phyloP scores from a whole-genome alignment of 1,140 invertebrate genomes.

The Eriosoma lanigerum region DNA sequence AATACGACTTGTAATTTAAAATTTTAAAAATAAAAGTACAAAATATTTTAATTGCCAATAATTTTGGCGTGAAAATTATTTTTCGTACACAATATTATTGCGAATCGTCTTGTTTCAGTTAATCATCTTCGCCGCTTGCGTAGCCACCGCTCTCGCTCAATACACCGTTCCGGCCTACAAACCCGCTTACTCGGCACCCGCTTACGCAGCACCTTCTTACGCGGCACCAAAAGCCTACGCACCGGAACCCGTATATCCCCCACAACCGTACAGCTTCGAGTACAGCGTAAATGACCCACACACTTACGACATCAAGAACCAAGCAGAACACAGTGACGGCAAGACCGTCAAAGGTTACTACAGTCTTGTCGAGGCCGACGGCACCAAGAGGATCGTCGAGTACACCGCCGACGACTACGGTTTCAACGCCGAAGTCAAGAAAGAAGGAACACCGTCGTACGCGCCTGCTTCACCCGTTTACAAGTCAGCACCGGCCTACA shows the following conservation, averaged over 20 bases:
- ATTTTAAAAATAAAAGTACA: no score
- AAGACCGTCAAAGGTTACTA: conserved; percentile 55
- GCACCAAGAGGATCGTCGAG: conserved; percentile 56
- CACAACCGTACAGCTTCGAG: conserved; percentile 65
- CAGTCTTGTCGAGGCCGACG: conserved; percentile 56
- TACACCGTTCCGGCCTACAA: conserved; percentile 53
- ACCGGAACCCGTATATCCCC: conserved; percentile 54
- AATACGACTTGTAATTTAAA: no score
- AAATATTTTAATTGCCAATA: no score
- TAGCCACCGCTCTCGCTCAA: conserved; percentile 14
- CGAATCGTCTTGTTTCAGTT: neutral
- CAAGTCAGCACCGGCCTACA: conserved; percentile 31
- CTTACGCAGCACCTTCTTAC: neutral
- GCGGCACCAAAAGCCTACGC: conserved; percentile 13
- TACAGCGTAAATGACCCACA: conserved; percentile 71
- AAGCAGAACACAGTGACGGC: conserved; percentile 54
- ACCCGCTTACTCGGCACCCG: conserved; percentile 43
- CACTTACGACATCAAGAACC: conserved; percentile 63
- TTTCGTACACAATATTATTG: no score
- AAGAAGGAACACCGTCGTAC: conserved; percentile 40
- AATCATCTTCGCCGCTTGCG: conserved; percentile 35
- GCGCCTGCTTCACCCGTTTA: neutral
- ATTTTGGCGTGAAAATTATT: no score
- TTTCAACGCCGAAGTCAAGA: conserved; percentile 53
- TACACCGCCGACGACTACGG: conserved; percentile 56